Percentiles rank a stretch among this genome's conserved stretches.
Conservation (phyloP, 2,888 invertebrate species). For the Bedellia somnulentella region DNA sequence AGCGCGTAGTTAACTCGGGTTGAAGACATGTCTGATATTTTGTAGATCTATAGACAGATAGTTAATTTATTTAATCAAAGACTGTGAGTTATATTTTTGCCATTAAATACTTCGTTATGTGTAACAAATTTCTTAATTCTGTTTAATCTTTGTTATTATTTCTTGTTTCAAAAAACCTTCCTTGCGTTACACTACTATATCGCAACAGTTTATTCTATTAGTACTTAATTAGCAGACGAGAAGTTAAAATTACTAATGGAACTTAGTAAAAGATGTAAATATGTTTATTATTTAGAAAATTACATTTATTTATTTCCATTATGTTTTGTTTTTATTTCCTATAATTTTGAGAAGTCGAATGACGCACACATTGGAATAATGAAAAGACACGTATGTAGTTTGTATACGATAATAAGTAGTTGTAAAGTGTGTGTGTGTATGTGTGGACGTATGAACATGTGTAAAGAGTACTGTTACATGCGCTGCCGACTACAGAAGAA, state of each 20-base stretch:
- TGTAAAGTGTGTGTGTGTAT: no score
- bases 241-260: not conserved
- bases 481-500: slow-evolving; percentile 72
- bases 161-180: no score
- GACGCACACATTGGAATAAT: slow-evolving; percentile 54
- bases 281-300: slow-evolving; percentile 44
- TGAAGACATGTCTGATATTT: slow-evolving; percentile 2
- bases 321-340: slow-evolving; percentile 24
- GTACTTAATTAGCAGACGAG: no score
- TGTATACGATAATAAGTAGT: no score
- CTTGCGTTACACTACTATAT: no score
- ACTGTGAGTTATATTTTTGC: slow-evolving; percentile 47
- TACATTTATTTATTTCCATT: slow-evolving; percentile 51
- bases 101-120: no score
- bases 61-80: slow-evolving; percentile 33
- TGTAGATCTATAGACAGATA: slow-evolving; percentile 19
- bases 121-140: no score
- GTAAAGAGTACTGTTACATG: slow-evolving; percentile 55
- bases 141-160: no score
- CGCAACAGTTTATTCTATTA: no score
- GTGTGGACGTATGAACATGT: slow-evolving; percentile 23
- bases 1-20: slow-evolving; percentile 1
- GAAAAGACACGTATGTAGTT: no score
- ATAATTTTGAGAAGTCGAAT: slow-evolving; percentile 30
- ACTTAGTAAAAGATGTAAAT: slow-evolving; percentile 51